phyloP scores from a whole-genome alignment of 2,797 vertebrate genomes.

The Synaphobranchus kaupii region DNA sequence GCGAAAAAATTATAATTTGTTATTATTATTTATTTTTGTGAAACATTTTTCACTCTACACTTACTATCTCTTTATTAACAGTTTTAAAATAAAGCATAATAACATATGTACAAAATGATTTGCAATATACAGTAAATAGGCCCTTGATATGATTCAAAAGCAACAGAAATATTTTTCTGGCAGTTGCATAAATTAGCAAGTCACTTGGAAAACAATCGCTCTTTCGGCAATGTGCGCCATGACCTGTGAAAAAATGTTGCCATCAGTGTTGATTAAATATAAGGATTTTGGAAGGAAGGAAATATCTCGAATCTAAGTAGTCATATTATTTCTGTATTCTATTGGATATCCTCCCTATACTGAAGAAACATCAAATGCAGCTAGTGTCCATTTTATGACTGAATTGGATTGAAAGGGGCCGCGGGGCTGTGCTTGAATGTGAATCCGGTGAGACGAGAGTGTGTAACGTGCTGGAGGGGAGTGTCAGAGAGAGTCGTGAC shows the following conservation, averaged over 20 bases:
- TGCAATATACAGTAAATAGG: too few species aligned
- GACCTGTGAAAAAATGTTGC: neutral
- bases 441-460: neutral
- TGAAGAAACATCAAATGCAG: neutral
- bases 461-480: neutral
- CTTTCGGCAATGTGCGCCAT: neutral
- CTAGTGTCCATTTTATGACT: neutral
- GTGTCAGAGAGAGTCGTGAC: constrained; percentile 24
- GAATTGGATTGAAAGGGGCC: neutral
- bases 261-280: neutral
- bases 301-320: neutral
- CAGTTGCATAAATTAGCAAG: neutral
- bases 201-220: neutral
- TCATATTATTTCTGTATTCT: neutral
- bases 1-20: too few species aligned
- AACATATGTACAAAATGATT: too few species aligned
- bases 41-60: too few species aligned
- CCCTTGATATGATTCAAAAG: too few species aligned
- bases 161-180: neutral
- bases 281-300: neutral
- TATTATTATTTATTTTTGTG: too few species aligned
- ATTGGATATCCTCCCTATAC: neutral
- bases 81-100: too few species aligned
- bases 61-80: too few species aligned
- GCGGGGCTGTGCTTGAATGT: neutral